phyloP scores from a whole-genome alignment of 2,797 vertebrate genomes.

The Sciaenops ocellatus region DNA sequence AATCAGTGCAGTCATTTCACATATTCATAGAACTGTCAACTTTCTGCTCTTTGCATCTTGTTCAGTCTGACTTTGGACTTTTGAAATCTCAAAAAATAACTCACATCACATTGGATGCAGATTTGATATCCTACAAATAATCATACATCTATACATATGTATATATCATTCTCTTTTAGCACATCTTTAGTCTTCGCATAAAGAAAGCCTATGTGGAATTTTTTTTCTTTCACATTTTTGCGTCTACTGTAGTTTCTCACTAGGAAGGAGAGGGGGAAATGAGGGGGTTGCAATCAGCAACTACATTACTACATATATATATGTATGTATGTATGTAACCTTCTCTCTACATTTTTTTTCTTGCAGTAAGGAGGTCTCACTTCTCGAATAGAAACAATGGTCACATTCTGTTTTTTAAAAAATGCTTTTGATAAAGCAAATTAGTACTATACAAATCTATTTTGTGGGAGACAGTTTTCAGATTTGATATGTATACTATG shows the following conservation, averaged over 20 bases:
- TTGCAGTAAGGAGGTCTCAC: not conserved
- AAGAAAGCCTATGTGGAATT: no score
- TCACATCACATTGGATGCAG: not conserved
- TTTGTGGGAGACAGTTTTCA: not conserved
- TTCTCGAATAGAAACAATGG: not conserved
- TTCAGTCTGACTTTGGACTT: not conserved
- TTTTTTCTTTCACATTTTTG: no score
- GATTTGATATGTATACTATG: constrained; percentile 5
- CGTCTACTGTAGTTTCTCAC: no score
- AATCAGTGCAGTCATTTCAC: constrained; percentile 9
- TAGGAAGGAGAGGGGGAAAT: no score
- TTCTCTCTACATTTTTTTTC: not conserved
- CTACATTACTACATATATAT: no score
- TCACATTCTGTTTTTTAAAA: not conserved
- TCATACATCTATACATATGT: no score
- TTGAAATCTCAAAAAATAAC: not conserved
- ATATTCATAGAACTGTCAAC: constrained; percentile 4
- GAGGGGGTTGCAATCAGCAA: no score
- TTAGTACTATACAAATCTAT: not conserved
- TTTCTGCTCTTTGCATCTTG: constrained; percentile 19
- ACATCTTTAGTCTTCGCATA: no score
- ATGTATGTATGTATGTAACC: no score
- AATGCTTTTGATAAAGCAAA: not conserved
- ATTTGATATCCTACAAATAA: not conserved
- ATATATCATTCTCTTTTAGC: no score